These are phyloP conservation scores for Amphipyra berbera DNA, from an alignment of 2,888 invertebrate genomes.

Conservation along the genomic window DNA sequence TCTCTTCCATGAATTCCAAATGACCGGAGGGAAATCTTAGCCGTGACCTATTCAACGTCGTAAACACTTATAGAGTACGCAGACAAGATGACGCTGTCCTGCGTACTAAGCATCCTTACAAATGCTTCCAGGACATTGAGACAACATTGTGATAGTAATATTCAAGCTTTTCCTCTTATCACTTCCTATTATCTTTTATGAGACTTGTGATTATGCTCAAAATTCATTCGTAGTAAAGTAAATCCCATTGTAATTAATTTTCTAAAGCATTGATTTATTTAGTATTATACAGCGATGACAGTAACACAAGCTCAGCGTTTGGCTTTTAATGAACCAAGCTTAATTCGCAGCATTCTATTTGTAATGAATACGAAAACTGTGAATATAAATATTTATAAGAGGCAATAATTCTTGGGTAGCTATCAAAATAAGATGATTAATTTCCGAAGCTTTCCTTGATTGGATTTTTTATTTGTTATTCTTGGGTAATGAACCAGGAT, in stretches of 20 bases:
- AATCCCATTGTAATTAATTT: slow-evolving; percentile 27
- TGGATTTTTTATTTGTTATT: slow-evolving; percentile 39
- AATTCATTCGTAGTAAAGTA: slow-evolving; percentile 17
- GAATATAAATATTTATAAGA: slow-evolving; percentile 34
- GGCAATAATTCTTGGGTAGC: slow-evolving; percentile 32
- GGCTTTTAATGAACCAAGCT: slow-evolving; percentile 26
- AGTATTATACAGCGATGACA: slow-evolving; percentile 17
- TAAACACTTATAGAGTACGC: slow-evolving; percentile 69
- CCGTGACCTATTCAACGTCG: slow-evolving; percentile 87
- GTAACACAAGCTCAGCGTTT: slow-evolving; percentile 22
- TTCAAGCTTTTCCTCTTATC: slow-evolving; percentile 7
- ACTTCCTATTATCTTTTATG: slow-evolving; percentile 10
- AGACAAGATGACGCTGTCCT: slow-evolving; percentile 52
- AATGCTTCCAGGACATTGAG: slow-evolving; percentile 33
- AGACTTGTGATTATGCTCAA: slow-evolving; percentile 15
- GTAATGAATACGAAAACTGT: slow-evolving; percentile 14
- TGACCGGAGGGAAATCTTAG: slow-evolving; percentile 90
- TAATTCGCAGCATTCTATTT: slow-evolving; percentile 19
- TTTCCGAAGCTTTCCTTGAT: slow-evolving; percentile 35
- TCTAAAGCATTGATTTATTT: slow-evolving; percentile 25
- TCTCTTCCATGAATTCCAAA: slow-evolving; percentile 89
- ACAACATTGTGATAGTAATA: neutral
- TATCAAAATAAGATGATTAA: slow-evolving; percentile 40
- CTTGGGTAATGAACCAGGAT: slow-evolving; percentile 22
- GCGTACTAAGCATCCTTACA: slow-evolving; percentile 42